phyloP scores from a whole-genome alignment of 2,113 vertebrate species.

The Odontophorus gujanensis region DNA sequence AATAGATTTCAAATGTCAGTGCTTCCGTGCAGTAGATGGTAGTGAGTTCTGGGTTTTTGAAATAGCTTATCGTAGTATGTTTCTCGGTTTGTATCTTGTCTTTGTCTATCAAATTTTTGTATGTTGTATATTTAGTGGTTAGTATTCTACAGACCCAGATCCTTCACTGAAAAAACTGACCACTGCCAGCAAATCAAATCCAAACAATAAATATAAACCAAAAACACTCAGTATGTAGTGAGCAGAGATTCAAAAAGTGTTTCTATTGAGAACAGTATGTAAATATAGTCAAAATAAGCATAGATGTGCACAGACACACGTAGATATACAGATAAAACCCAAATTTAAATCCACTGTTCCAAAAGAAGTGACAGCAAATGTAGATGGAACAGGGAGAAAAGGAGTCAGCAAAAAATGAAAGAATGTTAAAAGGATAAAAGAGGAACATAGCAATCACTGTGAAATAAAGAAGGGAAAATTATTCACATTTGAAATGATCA shows the following conservation, averaged over 20 bases:
- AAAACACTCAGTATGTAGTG: background rate
- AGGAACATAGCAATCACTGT: background rate
- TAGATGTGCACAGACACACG: background rate
- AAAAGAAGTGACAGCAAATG: slow-evolving; percentile 64
- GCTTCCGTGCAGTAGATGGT: background rate
- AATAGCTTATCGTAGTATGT: background rate
- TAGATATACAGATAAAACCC: background rate
- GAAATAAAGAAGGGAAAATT: background rate
- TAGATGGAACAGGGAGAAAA: slow-evolving; percentile 29
- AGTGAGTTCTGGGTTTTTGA: background rate
- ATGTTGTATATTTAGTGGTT: background rate
- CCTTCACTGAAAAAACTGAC: background rate
- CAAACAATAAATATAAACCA: background rate
- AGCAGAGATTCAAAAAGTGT: slow-evolving; percentile 28
- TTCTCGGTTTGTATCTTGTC: background rate
- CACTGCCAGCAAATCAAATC: background rate
- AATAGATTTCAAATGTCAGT: background rate
- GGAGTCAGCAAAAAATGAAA: slow-evolving; percentile 10
- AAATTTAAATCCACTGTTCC: slow-evolving; percentile 21
- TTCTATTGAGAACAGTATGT: slow-evolving; percentile 66
- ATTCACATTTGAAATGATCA: background rate
- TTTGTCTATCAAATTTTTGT: background rate
- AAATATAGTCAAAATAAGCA: slow-evolving; percentile 43
- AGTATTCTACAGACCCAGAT: background rate
- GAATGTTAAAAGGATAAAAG: slow-evolving; percentile 16